phyloP scores from a whole-genome alignment of 2,888 invertebrate species.

The Scaeva pyrastri region DNA sequence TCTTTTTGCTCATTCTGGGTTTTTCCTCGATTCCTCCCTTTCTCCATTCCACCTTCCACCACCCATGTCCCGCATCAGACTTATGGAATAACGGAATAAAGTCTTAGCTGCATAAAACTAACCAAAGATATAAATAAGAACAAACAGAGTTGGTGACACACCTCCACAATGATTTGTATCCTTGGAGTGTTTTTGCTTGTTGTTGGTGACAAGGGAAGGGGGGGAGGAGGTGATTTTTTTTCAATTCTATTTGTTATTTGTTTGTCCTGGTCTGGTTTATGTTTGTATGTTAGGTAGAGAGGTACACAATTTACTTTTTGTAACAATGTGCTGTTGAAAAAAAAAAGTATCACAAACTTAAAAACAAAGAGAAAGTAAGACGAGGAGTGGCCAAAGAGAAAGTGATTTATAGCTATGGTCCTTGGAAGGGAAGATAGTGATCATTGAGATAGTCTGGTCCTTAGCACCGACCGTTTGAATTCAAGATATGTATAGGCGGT shows the following conservation, averaged over 20 bases:
- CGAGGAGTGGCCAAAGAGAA: conserved; percentile 52
- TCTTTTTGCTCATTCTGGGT: background rate
- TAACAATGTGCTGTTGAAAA: conserved; percentile 6
- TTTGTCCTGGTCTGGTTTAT: conserved; percentile 10
- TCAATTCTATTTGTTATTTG: conserved; percentile 39
- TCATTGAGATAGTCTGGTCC: conserved; percentile 30
- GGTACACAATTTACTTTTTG: conserved; percentile 8
- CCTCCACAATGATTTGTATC: conserved; percentile 67
- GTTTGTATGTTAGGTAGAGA: conserved; percentile 4
- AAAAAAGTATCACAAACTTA: conserved; percentile 8
- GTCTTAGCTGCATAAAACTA: conserved; percentile 28
- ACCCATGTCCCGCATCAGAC: conserved; percentile 16
- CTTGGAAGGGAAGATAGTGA: background rate
- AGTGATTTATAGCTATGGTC: conserved; percentile 64
- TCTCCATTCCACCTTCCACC: background rate
- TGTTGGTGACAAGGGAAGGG: background rate
- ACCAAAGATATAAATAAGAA: conserved; percentile 43
- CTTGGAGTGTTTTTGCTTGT: conserved; percentile 60
- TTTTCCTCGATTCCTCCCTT: too few species aligned
- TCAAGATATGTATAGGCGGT: background rate
- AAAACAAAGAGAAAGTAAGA: background rate
- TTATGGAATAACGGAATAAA: background rate
- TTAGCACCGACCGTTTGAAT: background rate
- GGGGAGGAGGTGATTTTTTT: conserved; percentile 4
- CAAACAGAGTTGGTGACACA: conserved; percentile 52